phyloP scores from a whole-genome alignment of 2,113 vertebrate species.

The Crotalus horridus region DNA sequence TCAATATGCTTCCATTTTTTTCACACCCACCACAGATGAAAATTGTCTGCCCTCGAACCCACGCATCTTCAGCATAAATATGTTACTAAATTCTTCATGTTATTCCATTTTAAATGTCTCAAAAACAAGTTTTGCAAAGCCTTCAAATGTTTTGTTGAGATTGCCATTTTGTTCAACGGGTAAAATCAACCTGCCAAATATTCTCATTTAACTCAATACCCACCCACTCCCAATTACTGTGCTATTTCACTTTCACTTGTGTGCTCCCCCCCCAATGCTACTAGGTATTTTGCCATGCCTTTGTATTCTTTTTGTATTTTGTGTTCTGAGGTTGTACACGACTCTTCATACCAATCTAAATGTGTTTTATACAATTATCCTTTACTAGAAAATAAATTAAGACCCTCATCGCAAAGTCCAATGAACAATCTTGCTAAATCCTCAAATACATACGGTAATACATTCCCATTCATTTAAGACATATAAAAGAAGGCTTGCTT shows the following conservation, averaged over 20 bases:
- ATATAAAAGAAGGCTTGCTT: neutral
- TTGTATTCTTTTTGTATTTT: neutral
- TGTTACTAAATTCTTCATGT: neutral
- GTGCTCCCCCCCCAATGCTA: neutral
- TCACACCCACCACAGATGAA: neutral
- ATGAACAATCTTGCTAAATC: neutral
- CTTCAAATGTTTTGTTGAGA: neutral
- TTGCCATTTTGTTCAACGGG: neutral
- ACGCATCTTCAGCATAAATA: neutral
- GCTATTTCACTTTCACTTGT: neutral
- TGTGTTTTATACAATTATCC: neutral
- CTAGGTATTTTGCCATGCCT: neutral
- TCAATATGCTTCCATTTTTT: neutral
- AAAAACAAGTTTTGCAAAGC: neutral
- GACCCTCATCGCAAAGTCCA: neutral
- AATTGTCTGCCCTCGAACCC: neutral
- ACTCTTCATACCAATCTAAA: neutral
- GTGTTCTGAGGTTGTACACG: neutral
- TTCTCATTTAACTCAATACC: neutral
- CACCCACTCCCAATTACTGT: neutral
- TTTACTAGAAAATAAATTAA: neutral
- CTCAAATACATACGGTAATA: neutral
- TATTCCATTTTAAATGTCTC: neutral
- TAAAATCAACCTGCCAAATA: neutral
- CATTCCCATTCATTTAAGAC: neutral